A percentile compares a stretch with the other conserved stretches of the same genome.
These are phyloP conservation scores for Ceryle rudis DNA, from an alignment of 2,797 vertebrate species.

Conservation along the genomic window DNA sequence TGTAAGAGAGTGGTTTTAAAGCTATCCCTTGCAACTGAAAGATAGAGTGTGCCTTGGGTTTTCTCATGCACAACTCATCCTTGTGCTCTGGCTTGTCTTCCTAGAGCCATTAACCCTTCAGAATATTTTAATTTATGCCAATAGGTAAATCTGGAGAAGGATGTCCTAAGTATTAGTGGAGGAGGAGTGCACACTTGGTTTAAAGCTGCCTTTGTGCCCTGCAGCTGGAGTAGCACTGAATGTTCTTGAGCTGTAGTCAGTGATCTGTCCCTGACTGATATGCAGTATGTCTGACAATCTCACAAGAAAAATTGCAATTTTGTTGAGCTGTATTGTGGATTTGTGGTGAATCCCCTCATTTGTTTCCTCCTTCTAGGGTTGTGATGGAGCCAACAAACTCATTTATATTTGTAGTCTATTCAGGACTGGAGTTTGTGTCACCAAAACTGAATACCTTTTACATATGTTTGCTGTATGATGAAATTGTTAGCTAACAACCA, in stretches of 20 bases:
- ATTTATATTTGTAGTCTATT: background rate
- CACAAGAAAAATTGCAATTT: background rate
- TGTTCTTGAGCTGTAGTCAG: background rate
- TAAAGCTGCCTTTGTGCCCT: background rate
- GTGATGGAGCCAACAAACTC: background rate
- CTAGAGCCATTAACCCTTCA: background rate
- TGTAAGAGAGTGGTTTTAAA: background rate
- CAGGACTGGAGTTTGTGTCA: background rate
- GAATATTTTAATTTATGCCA: background rate
- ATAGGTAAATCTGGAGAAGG: background rate
- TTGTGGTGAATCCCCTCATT: accelerated
- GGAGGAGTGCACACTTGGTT: background rate
- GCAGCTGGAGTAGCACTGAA: background rate
- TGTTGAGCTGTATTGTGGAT: background rate
- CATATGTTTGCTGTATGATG: background rate
- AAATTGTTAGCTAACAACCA: background rate
- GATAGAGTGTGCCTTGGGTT: background rate
- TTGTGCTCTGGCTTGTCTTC: background rate
- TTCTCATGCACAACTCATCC: background rate
- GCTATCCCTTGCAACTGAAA: background rate
- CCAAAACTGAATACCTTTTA: background rate
- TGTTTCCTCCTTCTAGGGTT: background rate
- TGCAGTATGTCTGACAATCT: background rate
- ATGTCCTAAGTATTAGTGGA: background rate
- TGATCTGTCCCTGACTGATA: background rate